These are phyloP conservation scores for Silurus asotus DNA, from an alignment of 2,113 vertebrate species.

Conservation along the genomic window DNA sequence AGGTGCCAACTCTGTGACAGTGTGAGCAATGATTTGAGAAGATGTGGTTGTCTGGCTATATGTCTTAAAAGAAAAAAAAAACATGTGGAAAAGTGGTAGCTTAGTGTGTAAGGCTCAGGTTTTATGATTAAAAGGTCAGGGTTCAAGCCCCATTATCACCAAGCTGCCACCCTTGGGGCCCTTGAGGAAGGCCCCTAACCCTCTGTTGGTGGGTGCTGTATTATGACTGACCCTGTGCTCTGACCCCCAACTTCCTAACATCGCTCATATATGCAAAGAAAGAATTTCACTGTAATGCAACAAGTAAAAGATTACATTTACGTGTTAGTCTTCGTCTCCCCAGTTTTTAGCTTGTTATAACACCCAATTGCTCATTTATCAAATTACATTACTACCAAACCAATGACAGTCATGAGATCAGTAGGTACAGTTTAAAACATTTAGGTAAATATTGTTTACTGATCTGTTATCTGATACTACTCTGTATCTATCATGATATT, in stretches of 20 bases:
- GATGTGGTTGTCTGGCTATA: background rate
- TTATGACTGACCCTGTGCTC: no score
- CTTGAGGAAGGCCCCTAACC: no score
- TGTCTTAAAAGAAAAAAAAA: background rate
- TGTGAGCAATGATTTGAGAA: background rate
- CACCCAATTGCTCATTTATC: background rate
- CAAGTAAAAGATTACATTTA: background rate
- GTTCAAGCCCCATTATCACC: no score
- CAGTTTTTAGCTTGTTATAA: background rate
- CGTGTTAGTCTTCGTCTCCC: background rate
- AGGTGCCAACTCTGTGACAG: background rate
- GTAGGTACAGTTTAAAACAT: background rate
- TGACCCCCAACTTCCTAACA: no score
- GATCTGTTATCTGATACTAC: background rate
- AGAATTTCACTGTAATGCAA: no score
- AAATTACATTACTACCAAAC: background rate
- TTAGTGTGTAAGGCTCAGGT: no score
- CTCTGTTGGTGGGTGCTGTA: no score
- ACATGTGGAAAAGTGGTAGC: no score
- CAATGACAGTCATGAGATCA: no score
- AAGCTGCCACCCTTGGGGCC: no score
- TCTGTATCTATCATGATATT: background rate
- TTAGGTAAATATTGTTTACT: background rate
- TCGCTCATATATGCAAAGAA: no score
- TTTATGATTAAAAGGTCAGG: no score